Conservation (phyloP, 1,140 invertebrate species). For the Steinernema feltiae region DNA sequence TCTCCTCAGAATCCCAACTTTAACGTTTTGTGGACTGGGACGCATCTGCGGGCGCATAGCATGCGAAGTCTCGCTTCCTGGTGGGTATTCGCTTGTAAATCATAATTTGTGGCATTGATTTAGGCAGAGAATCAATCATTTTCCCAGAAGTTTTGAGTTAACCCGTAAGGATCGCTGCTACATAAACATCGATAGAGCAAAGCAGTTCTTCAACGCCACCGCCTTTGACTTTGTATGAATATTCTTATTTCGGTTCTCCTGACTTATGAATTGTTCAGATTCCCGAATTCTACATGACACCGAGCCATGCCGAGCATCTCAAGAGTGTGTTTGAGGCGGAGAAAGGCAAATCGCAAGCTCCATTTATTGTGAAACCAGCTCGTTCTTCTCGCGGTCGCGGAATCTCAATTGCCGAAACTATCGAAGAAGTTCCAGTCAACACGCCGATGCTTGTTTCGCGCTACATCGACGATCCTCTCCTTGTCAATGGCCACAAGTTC, state of each 20-base stretch:
- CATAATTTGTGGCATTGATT: background rate
- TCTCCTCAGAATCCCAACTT: conserved; percentile 19
- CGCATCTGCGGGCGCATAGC: background rate
- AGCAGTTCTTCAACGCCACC: conserved; percentile 18
- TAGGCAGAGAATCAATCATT: conserved; percentile 34
- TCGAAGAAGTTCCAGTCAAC: conserved; percentile 39
- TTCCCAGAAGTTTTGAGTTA: conserved; percentile 48
- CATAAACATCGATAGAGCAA: conserved; percentile 29
- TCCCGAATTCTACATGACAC: conserved; percentile 52
- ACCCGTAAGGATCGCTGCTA: conserved; percentile 62
- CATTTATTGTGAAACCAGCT: conserved; percentile 53
- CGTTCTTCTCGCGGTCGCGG: conserved; percentile 46
- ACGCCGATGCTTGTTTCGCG: conserved; percentile 61
- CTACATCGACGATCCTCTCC: conserved; percentile 82
- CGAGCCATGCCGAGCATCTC: conserved; percentile 36
- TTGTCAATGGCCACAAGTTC: conserved; percentile 90
- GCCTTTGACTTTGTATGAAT: conserved; percentile 29
- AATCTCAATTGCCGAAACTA: conserved; percentile 39
- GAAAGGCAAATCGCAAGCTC: conserved; percentile 16
- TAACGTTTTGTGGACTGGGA: conserved; percentile 27
- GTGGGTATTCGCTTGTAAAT: conserved; percentile 14
- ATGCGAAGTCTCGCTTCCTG: conserved; percentile 23
- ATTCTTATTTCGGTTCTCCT: background rate
- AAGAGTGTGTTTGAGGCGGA: conserved; percentile 19
- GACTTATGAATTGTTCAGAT: conserved; percentile 39